phyloP scores from a whole-genome alignment of 2,888 invertebrate genomes.

The Cheilosia pagana region DNA sequence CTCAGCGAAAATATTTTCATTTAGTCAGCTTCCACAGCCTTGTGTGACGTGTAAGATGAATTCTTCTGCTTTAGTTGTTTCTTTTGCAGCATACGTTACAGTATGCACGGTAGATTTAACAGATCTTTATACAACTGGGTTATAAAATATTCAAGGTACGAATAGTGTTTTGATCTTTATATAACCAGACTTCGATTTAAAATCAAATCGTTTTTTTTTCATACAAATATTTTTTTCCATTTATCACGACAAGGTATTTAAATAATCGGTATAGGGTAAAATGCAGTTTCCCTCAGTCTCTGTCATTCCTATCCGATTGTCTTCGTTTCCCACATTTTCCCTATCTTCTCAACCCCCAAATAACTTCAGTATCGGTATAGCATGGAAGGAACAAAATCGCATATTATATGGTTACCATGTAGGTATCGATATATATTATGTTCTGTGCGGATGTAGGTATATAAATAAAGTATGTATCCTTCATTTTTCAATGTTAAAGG shows the following conservation, averaged over 20 bases:
- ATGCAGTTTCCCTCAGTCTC: neutral
- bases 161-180: too few species aligned
- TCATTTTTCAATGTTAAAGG: neutral
- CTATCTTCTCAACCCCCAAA: slow-evolving; percentile 8
- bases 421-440: neutral
- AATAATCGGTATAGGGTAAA: neutral
- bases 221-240: neutral
- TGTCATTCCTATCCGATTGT: neutral
- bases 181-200: too few species aligned
- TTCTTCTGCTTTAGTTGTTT: too few species aligned
- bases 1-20: too few species aligned
- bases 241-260: neutral
- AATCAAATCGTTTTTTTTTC: neutral
- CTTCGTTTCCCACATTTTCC: neutral
- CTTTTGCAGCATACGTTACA: too few species aligned
- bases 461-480: neutral
- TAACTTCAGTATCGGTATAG: neutral
- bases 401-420: neutral
- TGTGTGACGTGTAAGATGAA: too few species aligned
- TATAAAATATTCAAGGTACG: too few species aligned
- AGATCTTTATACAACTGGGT: too few species aligned
- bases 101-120: too few species aligned
- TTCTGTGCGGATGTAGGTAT: neutral
- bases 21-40: too few species aligned
- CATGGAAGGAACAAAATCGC: neutral